Base-by-base conservation (phyloP, 2,888 invertebrate species). In the Lycaena phlaeas region DNA sequence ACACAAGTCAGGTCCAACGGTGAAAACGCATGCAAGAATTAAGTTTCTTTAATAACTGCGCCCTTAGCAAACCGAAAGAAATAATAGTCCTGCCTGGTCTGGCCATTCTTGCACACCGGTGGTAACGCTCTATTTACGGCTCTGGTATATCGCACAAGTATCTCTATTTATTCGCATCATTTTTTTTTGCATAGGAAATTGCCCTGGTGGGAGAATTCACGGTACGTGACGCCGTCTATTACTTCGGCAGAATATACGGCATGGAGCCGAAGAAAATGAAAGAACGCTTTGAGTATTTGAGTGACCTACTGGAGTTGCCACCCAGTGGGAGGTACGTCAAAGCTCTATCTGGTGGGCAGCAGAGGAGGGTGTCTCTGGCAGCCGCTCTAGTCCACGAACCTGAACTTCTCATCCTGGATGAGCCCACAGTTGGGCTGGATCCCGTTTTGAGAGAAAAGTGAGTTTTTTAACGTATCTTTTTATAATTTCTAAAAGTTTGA, bases 391-490 rank as follows among this genome's bases (percentile, higher is more conserved):
- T 97, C 0, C 96, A 96, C 61, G 92, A 92, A 52, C 96, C 97
- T 0, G 93, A 95, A 65, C 72, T 97, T 18, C 79, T 97, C 17
- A 95, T 97, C 45, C 73, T 97, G 56, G 97, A 97, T 61, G 97
- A 97, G 64, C 96, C 96, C 0, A 97, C 96, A 0, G 96, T 96
- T n/a, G 97, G 96, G 0, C 86, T 97, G 43, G 97, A 97, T 79
- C 96, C 96, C 1, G 87, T 96, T 48, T 75, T 97, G 40, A 87
- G 95, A 67, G 92, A 93, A 69, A 89, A 89, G 94, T 92, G 67
- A 76, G 82, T 59, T n/a, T 18, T 25, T 17, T 22, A 7, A 9
- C 12, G n/a, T 17, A n/a, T n/a, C n/a, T n/a, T 17, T 6, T n/a
- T 14, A n/a, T n/a, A n/a, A n/a, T n/a, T n/a, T n/a, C n/a, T n/a